Evolutionary conservation across 2,888 invertebrate genomes (phyloP), one percentile per base, ranked within the genome.

Genomic region (Patella caerulea): DNA sequence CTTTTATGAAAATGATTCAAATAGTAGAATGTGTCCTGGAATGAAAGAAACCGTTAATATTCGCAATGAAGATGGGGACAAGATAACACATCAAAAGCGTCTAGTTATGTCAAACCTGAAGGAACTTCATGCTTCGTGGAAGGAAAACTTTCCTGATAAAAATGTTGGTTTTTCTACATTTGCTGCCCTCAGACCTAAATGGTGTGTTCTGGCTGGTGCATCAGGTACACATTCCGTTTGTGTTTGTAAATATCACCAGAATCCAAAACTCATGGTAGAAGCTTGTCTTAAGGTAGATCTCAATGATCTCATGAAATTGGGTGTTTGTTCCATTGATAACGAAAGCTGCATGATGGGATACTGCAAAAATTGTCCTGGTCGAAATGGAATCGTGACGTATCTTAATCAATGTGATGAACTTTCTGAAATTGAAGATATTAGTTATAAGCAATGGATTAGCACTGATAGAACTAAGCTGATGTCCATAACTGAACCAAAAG

Each of bases 371-470:
- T n/a, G n/a, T n/a, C n/a, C n/a, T n/a, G n/a, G n/a, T n/a, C n/a
- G n/a, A n/a, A n/a, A n/a, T n/a, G n/a, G n/a, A n/a, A n/a, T n/a
- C n/a, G n/a, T n/a, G n/a, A n/a, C n/a, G n/a, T n/a, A n/a, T n/a
- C n/a, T n/a, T n/a, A n/a, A n/a, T 71, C 3, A 71, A 17, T 75
- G 75, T 75, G 75, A 75, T 71, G 71, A 71, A 45, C 71, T 75
- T n/a, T 17, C 12, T n/a, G 75, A 75, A n/a, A 45, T 56, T 53
- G 77, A 73, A 15, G 15, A 45, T n/a, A 52, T 73, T 29, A 59
- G 12, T 24, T 77, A 73, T 52, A n/a, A 59, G 17, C 73, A 77
- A 53, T 73, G 59, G 73, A 53, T 73, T 19, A 73, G 73, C 19
- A 73, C 59, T 24, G 77, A 73, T 45, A 24, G 73, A 72, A n/a